A percentile compares a stretch with the other conserved stretches of the same genome.
phyloP scores from a whole-genome alignment of 2,888 invertebrate genomes.

The Poecilus cupreus region DNA sequence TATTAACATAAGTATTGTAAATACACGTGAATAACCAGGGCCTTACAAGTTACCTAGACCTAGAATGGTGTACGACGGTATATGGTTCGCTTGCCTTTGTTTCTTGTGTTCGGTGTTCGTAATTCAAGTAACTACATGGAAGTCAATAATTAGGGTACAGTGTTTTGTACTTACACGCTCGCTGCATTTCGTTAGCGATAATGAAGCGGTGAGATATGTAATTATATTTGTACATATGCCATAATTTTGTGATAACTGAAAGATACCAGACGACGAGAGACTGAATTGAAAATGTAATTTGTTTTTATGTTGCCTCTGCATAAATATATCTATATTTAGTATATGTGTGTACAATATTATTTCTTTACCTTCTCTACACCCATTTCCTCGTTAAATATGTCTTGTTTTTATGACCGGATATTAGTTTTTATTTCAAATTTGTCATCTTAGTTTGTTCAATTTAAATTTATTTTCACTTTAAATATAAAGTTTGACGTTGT shows the following conservation, averaged over 20 bases:
- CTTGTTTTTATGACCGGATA: no score
- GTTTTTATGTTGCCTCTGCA: conserved; percentile 49
- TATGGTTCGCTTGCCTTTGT: background rate
- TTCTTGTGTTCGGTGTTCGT: background rate
- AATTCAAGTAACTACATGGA: background rate
- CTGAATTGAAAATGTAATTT: conserved; percentile 51
- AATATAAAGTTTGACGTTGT: no score
- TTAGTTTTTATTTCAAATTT: no score
- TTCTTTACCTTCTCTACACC: no score
- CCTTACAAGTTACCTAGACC: conserved; percentile 23
- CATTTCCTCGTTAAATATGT: no score
- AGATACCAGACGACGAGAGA: conserved; percentile 50
- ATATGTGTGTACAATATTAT: no score
- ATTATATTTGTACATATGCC: conserved; percentile 51
- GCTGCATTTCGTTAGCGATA: background rate
- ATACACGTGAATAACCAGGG: conserved; percentile 7
- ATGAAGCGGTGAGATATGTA: background rate
- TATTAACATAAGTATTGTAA: background rate
- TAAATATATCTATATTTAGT: conserved; percentile 47
- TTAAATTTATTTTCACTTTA: no score
- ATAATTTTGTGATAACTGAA: conserved; percentile 51
- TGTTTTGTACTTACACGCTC: conserved; percentile 4
- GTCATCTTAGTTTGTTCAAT: no score
- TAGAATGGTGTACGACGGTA: background rate
- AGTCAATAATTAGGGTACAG: conserved; percentile 6